phyloP scores from a whole-genome alignment of 2,888 invertebrate species.

The Drosophila affinis region DNA sequence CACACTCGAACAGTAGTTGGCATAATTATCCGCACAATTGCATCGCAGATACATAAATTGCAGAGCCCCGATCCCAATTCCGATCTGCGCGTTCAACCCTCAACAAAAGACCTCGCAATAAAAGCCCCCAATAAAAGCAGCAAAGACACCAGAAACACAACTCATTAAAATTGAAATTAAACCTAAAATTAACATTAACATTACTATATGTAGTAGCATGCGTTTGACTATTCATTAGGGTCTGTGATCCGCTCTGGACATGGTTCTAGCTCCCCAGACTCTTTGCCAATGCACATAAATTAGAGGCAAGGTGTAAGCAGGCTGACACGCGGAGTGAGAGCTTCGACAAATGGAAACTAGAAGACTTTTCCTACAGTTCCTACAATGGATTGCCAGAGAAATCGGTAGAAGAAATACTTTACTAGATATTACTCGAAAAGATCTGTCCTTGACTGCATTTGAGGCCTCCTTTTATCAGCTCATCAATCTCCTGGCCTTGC shows the following conservation, averaged over 20 bases:
- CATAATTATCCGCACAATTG: slow-evolving; percentile 63
- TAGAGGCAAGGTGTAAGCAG: slow-evolving; percentile 53
- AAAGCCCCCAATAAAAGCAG: slow-evolving; percentile 43
- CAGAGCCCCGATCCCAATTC: slow-evolving; percentile 4
- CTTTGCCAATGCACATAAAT: slow-evolving; percentile 64
- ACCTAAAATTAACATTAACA: slow-evolving; percentile 35
- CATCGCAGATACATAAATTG: slow-evolving; percentile 53
- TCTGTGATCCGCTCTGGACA: slow-evolving; percentile 26
- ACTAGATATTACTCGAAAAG: not conserved
- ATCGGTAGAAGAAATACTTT: not conserved
- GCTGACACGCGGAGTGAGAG: slow-evolving; percentile 34
- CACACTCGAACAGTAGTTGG: slow-evolving; percentile 45
- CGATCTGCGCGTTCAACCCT: slow-evolving; percentile 3
- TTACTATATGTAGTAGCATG: slow-evolving; percentile 2
- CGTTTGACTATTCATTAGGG: slow-evolving; percentile 62
- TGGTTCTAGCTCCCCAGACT: slow-evolving; percentile 29
- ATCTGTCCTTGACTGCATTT: not conserved
- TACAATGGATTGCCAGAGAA: not conserved
- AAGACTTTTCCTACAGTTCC: too few species aligned
- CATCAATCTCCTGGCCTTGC: slow-evolving; percentile 16
- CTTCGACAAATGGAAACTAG: not conserved
- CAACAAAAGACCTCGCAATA: slow-evolving; percentile 62
- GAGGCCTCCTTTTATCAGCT: not conserved
- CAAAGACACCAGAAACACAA: slow-evolving; percentile 4
- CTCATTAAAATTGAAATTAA: slow-evolving; percentile 41